These are phyloP conservation scores for Aethes cnicana DNA, from an alignment of 2,888 invertebrate genomes.

Conservation along the genomic window DNA sequence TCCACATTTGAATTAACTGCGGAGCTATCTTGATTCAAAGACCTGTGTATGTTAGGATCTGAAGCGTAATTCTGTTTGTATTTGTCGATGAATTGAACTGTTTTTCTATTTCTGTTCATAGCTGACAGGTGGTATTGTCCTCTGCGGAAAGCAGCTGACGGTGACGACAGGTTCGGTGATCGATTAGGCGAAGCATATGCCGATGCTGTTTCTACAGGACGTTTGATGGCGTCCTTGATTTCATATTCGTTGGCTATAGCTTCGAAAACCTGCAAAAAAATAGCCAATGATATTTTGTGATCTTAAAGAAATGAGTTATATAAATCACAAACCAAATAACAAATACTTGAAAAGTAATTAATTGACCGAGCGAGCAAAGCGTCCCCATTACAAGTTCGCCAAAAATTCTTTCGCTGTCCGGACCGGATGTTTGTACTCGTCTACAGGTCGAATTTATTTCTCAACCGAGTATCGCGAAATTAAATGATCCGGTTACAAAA, in stretches of 20 bases:
- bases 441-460: no score
- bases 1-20: slow-evolving; percentile 41
- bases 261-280: slow-evolving; percentile 65
- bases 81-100: slow-evolving; percentile 56
- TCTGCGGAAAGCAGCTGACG: slow-evolving; percentile 55
- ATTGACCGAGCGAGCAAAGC: no score
- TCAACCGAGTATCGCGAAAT: no score
- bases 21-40: slow-evolving; percentile 37
- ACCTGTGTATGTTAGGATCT: slow-evolving; percentile 65
- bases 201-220: slow-evolving; percentile 50
- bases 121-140: slow-evolving; percentile 69
- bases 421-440: no score
- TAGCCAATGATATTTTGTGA: background rate
- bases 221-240: slow-evolving; percentile 56
- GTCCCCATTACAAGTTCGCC: no score
- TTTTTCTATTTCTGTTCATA: slow-evolving; percentile 58
- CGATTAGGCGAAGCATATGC: slow-evolving; percentile 59
- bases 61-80: slow-evolving; percentile 57
- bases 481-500: no score
- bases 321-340: no score
- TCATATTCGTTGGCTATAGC: slow-evolving; percentile 74
- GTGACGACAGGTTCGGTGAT: slow-evolving; percentile 63
- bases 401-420: no score
- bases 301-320: no score
- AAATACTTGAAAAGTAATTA: no score